Evolutionary conservation across 2,888 invertebrate genomes (phyloP), one percentile per base, ranked within the genome.

Genomic region (Caenorhabditis plicata): DNA sequence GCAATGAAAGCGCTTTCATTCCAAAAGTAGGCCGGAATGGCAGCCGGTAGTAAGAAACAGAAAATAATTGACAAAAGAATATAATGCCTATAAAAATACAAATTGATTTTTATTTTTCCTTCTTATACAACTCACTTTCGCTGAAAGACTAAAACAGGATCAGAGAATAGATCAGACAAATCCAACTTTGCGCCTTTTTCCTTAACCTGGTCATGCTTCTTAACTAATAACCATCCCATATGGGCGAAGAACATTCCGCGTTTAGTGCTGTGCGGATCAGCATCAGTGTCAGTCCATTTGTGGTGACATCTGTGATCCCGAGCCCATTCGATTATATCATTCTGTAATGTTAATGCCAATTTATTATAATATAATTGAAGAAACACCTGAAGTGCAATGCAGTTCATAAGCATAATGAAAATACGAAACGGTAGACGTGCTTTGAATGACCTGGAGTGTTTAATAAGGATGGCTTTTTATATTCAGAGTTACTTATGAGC

Each of bases 241-340:
- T 95, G 94, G 0, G 93, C 87, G 84, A 94, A 95, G 86, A 94
- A 94, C 85, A 95, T 92, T 9, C 95, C 95, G 22, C 92, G 86
- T 47, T 85, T 89, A 1, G 91, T 90, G 80, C 92, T 92, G 82
- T 92, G 92, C 0, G 92, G 92, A 83, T 92, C 92, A 0, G 92
- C 92, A 81, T 92, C 88, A 0, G 92, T 92, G 81, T 93, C 92
- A 13, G 89, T 90, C 84, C 88, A 92, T 82, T 92, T 92, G 85
- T 93, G 92, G 82, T 93, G 90, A 55, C 88, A 87, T 3, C 89
- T 85, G 80, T 90, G 90, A 77, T 90, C 89, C 19, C 89, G 84
- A 0, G 89, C 88, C 92, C 92, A 92, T 80, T 91, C 90, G 81
- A 88, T 89, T 54, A 92, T 87, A 80, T 88, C 88, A 82, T 92